phyloP scores from a whole-genome alignment of 2,113 vertebrate genomes.

The Vimba vimba region DNA sequence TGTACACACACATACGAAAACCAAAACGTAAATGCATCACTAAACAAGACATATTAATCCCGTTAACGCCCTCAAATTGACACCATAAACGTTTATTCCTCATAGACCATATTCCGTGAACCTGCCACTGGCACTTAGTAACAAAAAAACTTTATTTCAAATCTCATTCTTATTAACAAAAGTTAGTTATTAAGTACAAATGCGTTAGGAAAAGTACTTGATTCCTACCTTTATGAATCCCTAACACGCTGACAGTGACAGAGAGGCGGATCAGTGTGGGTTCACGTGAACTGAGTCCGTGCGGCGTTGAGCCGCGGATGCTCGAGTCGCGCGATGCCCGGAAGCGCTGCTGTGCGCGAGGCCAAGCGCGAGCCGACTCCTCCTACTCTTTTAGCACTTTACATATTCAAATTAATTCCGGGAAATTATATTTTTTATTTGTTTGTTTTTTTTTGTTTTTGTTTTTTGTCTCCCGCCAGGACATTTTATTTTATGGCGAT shows the following conservation, averaged over 20 bases:
- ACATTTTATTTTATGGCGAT: too few species aligned
- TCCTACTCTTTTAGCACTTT: background rate
- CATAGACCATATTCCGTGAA: background rate
- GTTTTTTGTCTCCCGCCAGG: too few species aligned
- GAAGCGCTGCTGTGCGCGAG: slow-evolving; percentile 49
- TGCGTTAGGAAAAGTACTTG: background rate
- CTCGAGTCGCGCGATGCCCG: slow-evolving; percentile 48
- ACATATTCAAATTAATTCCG: slow-evolving; percentile 15
- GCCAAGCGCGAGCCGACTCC: slow-evolving; percentile 39
- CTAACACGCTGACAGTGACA: background rate
- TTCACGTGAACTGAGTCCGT: background rate
- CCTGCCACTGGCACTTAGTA: background rate
- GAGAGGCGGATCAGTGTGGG: background rate
- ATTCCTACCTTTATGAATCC: slow-evolving; percentile 4
- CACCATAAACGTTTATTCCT: background rate
- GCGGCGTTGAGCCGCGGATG: slow-evolving; percentile 43
- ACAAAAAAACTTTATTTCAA: background rate
- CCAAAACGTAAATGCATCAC: background rate
- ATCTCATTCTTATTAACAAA: background rate
- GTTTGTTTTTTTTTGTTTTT: rapidly evolving
- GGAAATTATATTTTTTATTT: background rate
- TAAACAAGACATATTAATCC: background rate
- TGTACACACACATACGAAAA: background rate
- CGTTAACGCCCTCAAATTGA: background rate
- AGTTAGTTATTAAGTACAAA: background rate